These are phyloP conservation scores for Sitophilus oryzae DNA, from an alignment of 1,140 invertebrate species.

Conservation along the genomic window DNA sequence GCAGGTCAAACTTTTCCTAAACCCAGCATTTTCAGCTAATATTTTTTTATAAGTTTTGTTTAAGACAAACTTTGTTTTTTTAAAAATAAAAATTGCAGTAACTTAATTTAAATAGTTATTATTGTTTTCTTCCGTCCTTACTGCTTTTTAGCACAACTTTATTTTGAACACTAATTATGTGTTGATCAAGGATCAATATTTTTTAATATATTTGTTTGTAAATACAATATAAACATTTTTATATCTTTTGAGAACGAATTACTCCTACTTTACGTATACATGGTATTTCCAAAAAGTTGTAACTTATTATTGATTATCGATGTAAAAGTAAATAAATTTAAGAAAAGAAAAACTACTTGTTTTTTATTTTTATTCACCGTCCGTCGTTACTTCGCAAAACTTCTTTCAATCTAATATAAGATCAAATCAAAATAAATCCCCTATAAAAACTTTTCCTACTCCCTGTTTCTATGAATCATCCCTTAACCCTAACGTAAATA, in stretches of 20 bases:
- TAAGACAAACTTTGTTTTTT: too few relatives aligned
- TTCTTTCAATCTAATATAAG: constrained; percentile 12
- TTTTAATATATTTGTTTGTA: constrained; percentile 26
- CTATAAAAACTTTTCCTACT: constrained; percentile 16
- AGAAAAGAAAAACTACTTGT: constrained; percentile 18
- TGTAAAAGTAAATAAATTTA: constrained; percentile 28
- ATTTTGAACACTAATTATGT: constrained; percentile 11
- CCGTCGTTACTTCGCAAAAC: constrained; percentile 6
- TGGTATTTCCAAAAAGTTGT: constrained; percentile 28
- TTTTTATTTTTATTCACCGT: constrained; percentile 20
- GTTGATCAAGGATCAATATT: constrained; percentile 16
- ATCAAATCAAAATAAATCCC: constrained; percentile 21
- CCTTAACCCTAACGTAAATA: constrained; percentile 22
- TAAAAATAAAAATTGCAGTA: too few relatives aligned
- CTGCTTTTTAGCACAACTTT: constrained; percentile 16
- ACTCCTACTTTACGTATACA: constrained; percentile 26
- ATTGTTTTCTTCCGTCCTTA: constrained; percentile 25
- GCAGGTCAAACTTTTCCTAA: too few relatives aligned
- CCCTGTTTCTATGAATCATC: constrained; percentile 23
- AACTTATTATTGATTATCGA: constrained; percentile 26
- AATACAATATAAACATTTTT: constrained; percentile 27
- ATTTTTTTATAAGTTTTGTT: too few relatives aligned
- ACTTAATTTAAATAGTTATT: constrained; percentile 21
- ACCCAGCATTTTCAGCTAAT: too few relatives aligned
- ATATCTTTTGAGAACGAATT: constrained; percentile 26